Percentiles rank a stretch among this genome's conserved stretches.
These are phyloP conservation scores for Venturia canescens DNA, from an alignment of 1,140 invertebrate species.

Conservation along the genomic window DNA sequence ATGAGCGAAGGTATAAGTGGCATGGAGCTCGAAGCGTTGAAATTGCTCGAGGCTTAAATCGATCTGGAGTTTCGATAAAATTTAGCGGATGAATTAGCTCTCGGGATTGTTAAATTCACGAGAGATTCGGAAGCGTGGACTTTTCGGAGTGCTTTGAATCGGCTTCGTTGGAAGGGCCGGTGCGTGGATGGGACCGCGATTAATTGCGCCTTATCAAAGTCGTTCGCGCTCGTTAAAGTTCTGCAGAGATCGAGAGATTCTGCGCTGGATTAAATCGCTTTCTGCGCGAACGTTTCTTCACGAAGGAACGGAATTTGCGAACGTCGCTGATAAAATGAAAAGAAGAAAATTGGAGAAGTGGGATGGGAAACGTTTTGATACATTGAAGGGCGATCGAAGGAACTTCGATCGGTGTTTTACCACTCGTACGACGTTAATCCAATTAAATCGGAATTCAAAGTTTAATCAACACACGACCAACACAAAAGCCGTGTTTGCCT, in stretches of 20 bases:
- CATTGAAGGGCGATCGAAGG: too few relatives aligned
- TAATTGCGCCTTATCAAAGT: too few relatives aligned
- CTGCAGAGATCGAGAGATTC: neutral
- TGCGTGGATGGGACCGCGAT: neutral
- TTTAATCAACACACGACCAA: slow-evolving; percentile 38
- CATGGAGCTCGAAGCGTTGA: neutral
- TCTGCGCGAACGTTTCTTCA: neutral
- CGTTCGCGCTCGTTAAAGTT: neutral
- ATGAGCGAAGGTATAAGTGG: too few relatives aligned
- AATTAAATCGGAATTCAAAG: slow-evolving; percentile 47
- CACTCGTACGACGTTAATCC: slow-evolving; percentile 23
- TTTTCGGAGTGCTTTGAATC: too few relatives aligned
- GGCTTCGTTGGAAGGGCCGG: too few relatives aligned
- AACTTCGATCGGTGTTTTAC: neutral
- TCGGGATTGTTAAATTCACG: neutral
- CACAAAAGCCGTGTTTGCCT: neutral
- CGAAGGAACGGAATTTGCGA: neutral
- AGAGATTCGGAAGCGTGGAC: neutral
- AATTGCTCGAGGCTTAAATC: slow-evolving; percentile 5
- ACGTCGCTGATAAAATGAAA: slow-evolving; percentile 4
- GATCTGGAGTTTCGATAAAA: slow-evolving; percentile 9
- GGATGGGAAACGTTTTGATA: slow-evolving; percentile 21
- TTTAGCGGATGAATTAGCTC: neutral
- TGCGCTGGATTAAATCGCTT: neutral
- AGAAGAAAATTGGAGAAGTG: neutral